Conservation (phyloP, 2,888 invertebrate species). For the Nomada ruficornis region DNA sequence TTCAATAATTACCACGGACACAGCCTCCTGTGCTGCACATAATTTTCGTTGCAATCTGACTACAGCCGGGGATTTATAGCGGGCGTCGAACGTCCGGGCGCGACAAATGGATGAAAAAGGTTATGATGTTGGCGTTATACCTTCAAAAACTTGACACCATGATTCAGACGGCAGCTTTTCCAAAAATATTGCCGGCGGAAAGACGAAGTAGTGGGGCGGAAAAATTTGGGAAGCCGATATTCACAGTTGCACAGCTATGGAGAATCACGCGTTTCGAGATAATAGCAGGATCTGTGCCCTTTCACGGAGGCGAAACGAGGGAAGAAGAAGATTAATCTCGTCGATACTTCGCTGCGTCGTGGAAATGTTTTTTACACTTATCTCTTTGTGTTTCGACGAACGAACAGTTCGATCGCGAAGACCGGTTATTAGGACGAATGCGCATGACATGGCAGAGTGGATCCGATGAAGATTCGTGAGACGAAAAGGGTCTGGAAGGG, state of each 20-base stretch:
- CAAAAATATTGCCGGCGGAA: constrained; percentile 20
- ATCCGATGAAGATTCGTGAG: constrained; percentile 60
- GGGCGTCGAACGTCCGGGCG: not conserved
- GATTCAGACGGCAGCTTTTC: constrained; percentile 36
- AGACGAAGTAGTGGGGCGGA: not conserved
- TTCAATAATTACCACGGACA: constrained; percentile 17
- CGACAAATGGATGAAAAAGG: constrained; percentile 27
- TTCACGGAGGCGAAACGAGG: not conserved
- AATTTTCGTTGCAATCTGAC: constrained; percentile 29
- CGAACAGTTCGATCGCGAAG: constrained; percentile 25
- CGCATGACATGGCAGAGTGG: constrained; percentile 62
- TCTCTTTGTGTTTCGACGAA: not conserved
- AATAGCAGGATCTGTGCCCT: not conserved
- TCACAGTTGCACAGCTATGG: constrained; percentile 8
- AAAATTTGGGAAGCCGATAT: constrained; percentile 17
- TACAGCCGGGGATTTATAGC: constrained; percentile 1
- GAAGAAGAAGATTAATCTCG: not conserved
- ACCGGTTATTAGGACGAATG: constrained; percentile 55
- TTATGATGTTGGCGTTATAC: constrained; percentile 24
- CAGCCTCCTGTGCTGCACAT: not conserved
- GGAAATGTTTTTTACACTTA: constrained; percentile 1
- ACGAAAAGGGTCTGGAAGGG: constrained; percentile 65
- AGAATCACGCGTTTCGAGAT: constrained; percentile 5
- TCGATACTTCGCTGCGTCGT: too few relatives aligned
- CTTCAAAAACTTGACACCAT: constrained; percentile 21